These are phyloP conservation scores for Azemiops feae DNA, from an alignment of 2,113 vertebrate species.

Conservation along the genomic window DNA sequence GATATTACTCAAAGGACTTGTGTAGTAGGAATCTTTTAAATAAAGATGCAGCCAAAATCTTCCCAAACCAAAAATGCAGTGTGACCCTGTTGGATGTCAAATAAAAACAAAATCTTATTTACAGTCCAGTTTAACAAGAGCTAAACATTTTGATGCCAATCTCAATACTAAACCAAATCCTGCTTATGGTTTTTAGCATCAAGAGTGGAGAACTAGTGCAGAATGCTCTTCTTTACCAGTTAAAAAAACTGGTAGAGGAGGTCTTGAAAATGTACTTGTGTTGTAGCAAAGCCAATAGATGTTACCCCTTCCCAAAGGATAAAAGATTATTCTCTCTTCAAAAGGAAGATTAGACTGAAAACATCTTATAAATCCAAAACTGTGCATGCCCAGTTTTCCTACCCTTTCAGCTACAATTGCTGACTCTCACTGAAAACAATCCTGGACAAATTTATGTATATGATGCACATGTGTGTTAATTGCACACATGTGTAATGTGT, in stretches of 20 bases:
- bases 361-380: background rate
- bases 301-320: background rate
- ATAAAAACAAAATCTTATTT: slow-evolving; percentile 8
- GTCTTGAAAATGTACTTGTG: background rate
- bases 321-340: background rate
- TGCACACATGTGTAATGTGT: background rate
- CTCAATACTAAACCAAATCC: background rate
- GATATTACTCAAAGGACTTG: background rate
- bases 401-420: background rate
- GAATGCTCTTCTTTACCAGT: background rate
- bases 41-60: slow-evolving; percentile 32
- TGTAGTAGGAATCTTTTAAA: slow-evolving; percentile 8
- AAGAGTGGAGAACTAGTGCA: background rate
- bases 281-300: background rate
- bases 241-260: background rate
- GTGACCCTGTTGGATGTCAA: slow-evolving; percentile 1
- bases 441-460: background rate
- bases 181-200: background rate
- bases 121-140: background rate
- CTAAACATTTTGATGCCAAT: background rate
- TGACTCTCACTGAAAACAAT: background rate
- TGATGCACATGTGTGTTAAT: background rate
- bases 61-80: slow-evolving; percentile 34
- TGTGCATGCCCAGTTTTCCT: background rate
- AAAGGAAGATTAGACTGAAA: background rate